Evolutionary conservation across 2,797 vertebrate genomes (phyloP).

Genomic region (Clamator glandarius): DNA sequence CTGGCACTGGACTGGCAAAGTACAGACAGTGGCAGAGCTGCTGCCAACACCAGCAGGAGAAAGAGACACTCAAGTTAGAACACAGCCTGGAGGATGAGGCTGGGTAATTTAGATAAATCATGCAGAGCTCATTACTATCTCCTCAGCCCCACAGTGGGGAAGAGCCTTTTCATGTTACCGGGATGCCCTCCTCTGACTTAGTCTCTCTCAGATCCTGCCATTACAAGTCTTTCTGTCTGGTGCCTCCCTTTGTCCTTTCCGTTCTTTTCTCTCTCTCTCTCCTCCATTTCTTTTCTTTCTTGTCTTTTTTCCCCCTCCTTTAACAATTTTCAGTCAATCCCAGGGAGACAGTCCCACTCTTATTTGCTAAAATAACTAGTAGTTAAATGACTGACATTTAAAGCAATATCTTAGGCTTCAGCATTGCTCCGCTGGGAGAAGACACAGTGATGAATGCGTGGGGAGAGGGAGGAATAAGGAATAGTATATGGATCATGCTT

Average conservation of each 20-base stretch:
- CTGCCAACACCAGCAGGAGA: not conserved
- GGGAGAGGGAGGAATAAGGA: slow-evolving; percentile 51
- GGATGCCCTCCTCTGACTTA: not conserved
- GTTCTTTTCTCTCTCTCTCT: not conserved
- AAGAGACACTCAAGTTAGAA: not conserved
- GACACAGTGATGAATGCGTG: slow-evolving; percentile 31
- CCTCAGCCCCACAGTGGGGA: not conserved
- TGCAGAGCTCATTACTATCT: not conserved
- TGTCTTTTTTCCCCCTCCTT: not conserved
- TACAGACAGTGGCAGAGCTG: not conserved
- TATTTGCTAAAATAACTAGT: slow-evolving; percentile 65
- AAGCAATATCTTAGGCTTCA: slow-evolving; percentile 32
- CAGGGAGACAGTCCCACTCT: slow-evolving; percentile 60
- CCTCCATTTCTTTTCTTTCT: not conserved
- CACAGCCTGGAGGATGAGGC: not conserved
- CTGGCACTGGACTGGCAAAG: not conserved
- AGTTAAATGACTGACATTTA: slow-evolving; percentile 60
- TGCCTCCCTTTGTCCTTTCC: slow-evolving; percentile 17
- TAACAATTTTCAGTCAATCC: slow-evolving; percentile 19
- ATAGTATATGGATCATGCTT: slow-evolving; percentile 30
- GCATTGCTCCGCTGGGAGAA: slow-evolving; percentile 30
- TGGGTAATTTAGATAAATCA: not conserved
- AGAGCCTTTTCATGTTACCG: not conserved
- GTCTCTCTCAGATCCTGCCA: not conserved
- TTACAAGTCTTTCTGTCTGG: not conserved